These are phyloP conservation scores for Tragelaphus scriptus DNA, from an alignment of 2,113 vertebrate species.

Conservation along the genomic window DNA sequence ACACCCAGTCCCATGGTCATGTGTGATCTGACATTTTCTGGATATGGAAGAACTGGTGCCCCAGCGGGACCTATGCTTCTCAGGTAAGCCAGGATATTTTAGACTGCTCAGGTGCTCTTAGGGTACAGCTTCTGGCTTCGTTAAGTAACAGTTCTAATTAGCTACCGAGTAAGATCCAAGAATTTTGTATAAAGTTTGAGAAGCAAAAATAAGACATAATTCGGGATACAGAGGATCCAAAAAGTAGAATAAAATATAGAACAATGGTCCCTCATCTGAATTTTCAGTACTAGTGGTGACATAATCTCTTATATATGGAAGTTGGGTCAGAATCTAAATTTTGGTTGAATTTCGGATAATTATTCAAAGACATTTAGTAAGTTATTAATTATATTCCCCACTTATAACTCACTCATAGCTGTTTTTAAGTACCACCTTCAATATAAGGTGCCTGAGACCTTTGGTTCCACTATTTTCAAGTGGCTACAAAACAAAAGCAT, in stretches of 20 bases:
- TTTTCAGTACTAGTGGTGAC: not conserved
- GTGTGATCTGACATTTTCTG: not conserved
- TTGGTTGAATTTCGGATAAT: not conserved
- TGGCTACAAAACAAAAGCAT: not conserved
- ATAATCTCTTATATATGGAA: not conserved
- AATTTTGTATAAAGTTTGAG: not conserved
- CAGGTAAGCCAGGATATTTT: not conserved
- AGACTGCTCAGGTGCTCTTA: not conserved
- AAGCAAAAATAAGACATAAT: not conserved
- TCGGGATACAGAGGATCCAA: not conserved
- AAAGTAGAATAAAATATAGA: not conserved
- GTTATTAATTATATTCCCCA: not conserved
- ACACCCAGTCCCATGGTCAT: not conserved
- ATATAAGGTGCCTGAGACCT: not conserved
- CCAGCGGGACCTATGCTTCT: not conserved
- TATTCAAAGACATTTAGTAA: not conserved
- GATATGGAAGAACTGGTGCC: not conserved
- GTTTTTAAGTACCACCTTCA: not conserved
- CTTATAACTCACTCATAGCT: not conserved
- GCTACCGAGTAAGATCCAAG: not conserved
- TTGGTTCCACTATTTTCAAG: not conserved
- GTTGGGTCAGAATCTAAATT: not conserved
- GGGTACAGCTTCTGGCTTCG: not conserved
- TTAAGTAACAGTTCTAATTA: not conserved
- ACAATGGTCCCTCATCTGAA: not conserved